Base-by-base conservation (phyloP, 1,140 invertebrate species). In the Drosophila leontia region DNA sequence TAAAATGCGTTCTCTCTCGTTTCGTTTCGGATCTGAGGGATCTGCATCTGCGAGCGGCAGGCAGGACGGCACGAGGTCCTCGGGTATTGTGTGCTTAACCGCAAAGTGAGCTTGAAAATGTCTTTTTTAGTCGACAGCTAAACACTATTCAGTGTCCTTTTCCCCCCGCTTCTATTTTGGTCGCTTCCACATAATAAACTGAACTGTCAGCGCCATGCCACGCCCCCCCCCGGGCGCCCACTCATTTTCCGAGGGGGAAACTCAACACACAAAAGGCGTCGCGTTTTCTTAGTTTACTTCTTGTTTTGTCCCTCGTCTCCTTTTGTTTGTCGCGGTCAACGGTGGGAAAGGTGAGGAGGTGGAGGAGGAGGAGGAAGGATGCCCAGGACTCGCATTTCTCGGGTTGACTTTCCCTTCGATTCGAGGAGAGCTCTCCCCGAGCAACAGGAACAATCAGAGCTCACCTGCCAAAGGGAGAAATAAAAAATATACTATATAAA, bases 1-100 rank as follows among this genome's bases (percentile, higher is more conserved):
- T 82, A 75, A 82, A 78, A 75, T 82, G 74, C 72, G 67, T 72
- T 58, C 61, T 82, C 67, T 78, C 60, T 81, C 59, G 68, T 29
- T 64, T 23, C 39, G 51, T 37, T 64, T 58, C 12, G 60, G 6
- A 45, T 70, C 47, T 19, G n/a, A 44, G 39, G n/a, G 41, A 51
- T 32, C 13, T n/a, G 37, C 1, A 51, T 32, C 13, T n/a, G 37
- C 0, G 19, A 15, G 72, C 11, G 35, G n/a, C 11, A 19, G 26
- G 15, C 42, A 37, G 35, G 11, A 15, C 6, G 39, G 39, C 39
- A 32, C 17, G 34, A 15, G 48, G 37, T 39, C 47, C 32, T n/a
- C 7, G 51, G 51, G 65, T 41, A 58, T 71, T 72, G 53, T 72
- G 53, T 72, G 69, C 67, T 72, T 71, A 50, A 59, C 69, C 69